Conservation (phyloP, 2,113 vertebrate genomes). For the Sclerurus mexicanus region DNA sequence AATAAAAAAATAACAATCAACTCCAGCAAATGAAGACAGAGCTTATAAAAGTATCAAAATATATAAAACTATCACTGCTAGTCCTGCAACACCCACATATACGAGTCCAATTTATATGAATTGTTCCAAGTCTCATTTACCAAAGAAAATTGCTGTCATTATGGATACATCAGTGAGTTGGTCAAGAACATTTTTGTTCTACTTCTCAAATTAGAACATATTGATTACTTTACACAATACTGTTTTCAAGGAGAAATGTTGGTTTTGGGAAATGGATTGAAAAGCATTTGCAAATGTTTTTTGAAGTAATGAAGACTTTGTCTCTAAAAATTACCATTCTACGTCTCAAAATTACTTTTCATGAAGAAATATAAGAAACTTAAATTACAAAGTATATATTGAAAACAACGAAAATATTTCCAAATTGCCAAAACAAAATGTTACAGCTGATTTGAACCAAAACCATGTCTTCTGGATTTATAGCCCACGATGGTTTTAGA, state of each 20-base stretch:
- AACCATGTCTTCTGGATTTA: conserved; percentile 18
- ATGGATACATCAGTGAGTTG: not conserved
- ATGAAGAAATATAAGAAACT: not conserved
- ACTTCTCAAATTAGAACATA: conserved; percentile 28
- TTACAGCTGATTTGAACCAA: conserved; percentile 25
- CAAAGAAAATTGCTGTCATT: conserved; percentile 34
- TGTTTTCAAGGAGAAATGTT: not conserved
- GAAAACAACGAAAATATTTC: conserved; percentile 2
- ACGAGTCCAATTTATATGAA: not conserved
- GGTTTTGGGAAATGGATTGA: not conserved
- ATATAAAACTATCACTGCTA: not conserved
- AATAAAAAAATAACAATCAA: not conserved
- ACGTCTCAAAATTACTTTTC: not conserved
- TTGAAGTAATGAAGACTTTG: not conserved
- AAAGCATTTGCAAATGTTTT: not conserved
- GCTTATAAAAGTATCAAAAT: conserved; percentile 11
- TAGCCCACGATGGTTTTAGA: conserved; percentile 28
- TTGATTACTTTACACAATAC: not conserved
- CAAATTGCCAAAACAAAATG: conserved; percentile 31
- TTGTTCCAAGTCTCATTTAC: conserved; percentile 38
- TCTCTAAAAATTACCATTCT: not conserved
- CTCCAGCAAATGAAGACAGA: not conserved
- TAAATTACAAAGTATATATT: not conserved
- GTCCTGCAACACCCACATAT: conserved; percentile 15
- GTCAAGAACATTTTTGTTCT: conserved; percentile 3